phyloP scores from a whole-genome alignment of 2,797 vertebrate genomes.

The Fistularia tabacaria region DNA sequence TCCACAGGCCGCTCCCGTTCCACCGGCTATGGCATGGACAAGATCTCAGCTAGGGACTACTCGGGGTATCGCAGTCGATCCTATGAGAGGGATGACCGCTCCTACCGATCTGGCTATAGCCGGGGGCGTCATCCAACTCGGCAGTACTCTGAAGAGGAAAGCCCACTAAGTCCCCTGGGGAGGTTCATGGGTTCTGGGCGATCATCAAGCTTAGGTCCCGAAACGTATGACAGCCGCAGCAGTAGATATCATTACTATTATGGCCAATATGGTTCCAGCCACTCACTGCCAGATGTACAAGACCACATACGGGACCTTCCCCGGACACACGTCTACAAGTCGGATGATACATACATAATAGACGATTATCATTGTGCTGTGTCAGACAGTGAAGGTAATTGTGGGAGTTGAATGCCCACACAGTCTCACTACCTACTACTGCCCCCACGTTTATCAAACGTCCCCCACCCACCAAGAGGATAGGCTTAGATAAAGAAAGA shows the following conservation, averaged over 20 bases:
- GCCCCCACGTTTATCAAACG: constrained; percentile 69
- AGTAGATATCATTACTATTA: constrained; percentile 73
- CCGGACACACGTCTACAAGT: constrained; percentile 92
- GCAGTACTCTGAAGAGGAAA: constrained; percentile 94
- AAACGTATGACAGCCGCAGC: constrained; percentile 83
- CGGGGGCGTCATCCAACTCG: constrained; percentile 79
- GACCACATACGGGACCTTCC: constrained; percentile 95
- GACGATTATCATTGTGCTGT: constrained; percentile 99
- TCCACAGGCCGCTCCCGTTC: constrained; percentile 83
- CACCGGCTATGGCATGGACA: constrained; percentile 88
- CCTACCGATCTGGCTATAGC: constrained; percentile 81
- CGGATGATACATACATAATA: constrained; percentile 96
- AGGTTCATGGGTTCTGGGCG: constrained; percentile 82
- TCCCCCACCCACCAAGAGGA: constrained; percentile 80
- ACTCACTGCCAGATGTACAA: constrained; percentile 98
- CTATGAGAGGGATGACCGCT: constrained; percentile 82
- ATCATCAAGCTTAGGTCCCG: constrained; percentile 74
- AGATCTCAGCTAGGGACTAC: constrained; percentile 82
- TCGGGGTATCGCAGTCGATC: constrained; percentile 85
- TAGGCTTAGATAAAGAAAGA: constrained; percentile 64
- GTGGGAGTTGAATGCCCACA: constrained; percentile 76
- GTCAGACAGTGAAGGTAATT: constrained; percentile 99
- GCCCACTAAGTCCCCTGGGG: constrained; percentile 86
- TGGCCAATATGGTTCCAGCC: constrained; percentile 93
- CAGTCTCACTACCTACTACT: constrained; percentile 75